phyloP scores from a whole-genome alignment of 2,797 vertebrate species.

The Pristis pectinata region DNA sequence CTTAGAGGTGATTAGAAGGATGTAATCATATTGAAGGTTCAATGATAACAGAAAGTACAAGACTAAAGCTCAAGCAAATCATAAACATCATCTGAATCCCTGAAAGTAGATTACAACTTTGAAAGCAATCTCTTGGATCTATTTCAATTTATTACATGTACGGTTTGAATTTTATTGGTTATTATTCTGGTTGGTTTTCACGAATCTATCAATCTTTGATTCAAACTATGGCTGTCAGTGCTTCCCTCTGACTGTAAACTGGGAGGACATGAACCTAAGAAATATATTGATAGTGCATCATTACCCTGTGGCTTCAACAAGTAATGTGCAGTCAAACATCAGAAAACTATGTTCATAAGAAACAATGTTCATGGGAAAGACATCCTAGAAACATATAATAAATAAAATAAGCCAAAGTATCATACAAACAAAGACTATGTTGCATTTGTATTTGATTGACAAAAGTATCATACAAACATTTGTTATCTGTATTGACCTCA shows the following conservation, averaged over 20 bases:
- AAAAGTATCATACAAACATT: not conserved
- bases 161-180: not conserved
- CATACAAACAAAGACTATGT: not conserved
- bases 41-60: not conserved
- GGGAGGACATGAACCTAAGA: not conserved
- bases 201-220: not conserved
- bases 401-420: not conserved
- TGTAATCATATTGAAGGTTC: not conserved
- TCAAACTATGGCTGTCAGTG: not conserved
- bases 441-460: not conserved
- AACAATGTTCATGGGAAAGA: not conserved
- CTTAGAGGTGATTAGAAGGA: not conserved
- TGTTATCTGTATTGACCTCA: not conserved
- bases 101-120: conserved; percentile 11
- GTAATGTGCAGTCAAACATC: not conserved
- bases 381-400: not conserved
- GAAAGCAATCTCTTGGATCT: not conserved
- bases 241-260: not conserved
- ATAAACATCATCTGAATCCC: conserved; percentile 24
- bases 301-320: not conserved
- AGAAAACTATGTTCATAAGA: not conserved
- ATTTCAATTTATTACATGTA: not conserved
- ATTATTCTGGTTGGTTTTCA: not conserved
- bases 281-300: not conserved
- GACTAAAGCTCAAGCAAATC: conserved; percentile 8